A percentile compares a stretch with the other conserved stretches of the same genome.
phyloP scores from a whole-genome alignment of 2,797 vertebrate genomes.

The Diceros bicornis region DNA sequence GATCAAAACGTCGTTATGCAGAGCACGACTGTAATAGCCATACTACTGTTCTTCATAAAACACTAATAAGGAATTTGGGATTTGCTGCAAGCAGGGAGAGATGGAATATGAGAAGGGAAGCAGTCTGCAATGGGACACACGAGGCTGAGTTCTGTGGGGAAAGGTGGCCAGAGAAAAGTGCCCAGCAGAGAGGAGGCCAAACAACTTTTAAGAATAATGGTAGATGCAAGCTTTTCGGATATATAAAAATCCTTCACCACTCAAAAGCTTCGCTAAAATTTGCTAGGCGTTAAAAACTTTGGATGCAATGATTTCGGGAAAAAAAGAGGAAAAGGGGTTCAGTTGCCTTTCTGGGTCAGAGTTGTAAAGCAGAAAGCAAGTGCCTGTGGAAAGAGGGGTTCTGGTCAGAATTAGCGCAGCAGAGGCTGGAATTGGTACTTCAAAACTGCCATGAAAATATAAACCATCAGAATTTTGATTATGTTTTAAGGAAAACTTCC shows the following conservation, averaged over 20 bases:
- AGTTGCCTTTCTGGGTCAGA: background rate
- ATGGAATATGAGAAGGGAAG: background rate
- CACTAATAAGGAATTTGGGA: background rate
- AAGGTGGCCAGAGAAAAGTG: background rate
- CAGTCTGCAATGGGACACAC: background rate
- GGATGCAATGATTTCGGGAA: background rate
- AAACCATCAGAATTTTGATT: background rate
- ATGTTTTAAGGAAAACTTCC: background rate
- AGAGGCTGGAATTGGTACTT: background rate
- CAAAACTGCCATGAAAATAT: background rate
- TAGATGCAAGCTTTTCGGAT: background rate
- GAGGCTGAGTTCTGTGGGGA: background rate
- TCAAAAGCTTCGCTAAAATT: background rate
- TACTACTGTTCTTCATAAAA: background rate
- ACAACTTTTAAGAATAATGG: background rate
- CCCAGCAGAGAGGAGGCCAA: background rate
- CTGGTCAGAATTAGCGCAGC: background rate
- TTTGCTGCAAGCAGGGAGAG: background rate
- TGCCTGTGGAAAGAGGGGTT: background rate
- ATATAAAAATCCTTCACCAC: background rate
- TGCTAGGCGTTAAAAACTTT: background rate
- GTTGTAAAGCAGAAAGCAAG: background rate
- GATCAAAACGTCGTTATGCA: too few relatives aligned
- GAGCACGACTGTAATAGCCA: background rate
- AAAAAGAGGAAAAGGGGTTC: background rate